A percentile compares a stretch with the other conserved stretches of the same genome.
Evolutionary conservation across 2,888 invertebrate genomes (phyloP).

Genomic region (Sinotaia quadrata): DNA sequence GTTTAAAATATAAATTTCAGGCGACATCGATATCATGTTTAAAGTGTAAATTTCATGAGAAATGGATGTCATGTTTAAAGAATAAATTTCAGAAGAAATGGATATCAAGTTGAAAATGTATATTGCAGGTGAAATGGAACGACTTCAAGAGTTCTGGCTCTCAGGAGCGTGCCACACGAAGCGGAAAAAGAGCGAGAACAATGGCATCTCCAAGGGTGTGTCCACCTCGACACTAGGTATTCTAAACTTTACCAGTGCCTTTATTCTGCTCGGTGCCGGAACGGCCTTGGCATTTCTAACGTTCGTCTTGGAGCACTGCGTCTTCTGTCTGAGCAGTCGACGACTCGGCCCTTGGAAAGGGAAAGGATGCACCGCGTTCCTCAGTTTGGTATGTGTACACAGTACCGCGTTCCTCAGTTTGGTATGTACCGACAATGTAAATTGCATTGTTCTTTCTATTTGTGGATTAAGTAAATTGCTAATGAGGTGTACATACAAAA

Average conservation of each 20-base stretch:
- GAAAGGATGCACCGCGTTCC: conserved; percentile 92
- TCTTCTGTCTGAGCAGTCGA: conserved; percentile 84
- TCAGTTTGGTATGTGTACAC: conserved; percentile 85
- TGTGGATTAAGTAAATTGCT: too few species aligned
- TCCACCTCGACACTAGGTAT: conserved; percentile 76
- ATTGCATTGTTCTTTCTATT: too few species aligned
- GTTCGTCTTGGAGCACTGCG: conserved; percentile 91
- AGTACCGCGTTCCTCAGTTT: background rate
- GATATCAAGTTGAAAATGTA: too few species aligned
- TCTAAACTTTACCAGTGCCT: conserved; percentile 95
- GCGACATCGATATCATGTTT: too few species aligned
- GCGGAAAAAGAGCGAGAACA: conserved; percentile 76
- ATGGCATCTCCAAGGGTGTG: conserved; percentile 75
- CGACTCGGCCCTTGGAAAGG: conserved; percentile 76
- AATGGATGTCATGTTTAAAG: too few species aligned
- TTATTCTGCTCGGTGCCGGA: conserved; percentile 94
- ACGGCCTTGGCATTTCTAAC: conserved; percentile 90
- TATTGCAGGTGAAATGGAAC: conserved; percentile 87
- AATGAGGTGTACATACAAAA: too few species aligned
- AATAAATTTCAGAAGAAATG: too few species aligned
- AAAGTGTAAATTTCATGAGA: too few species aligned
- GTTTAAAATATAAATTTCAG: too few species aligned
- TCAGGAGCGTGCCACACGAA: conserved; percentile 93
- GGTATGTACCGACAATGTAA: too few species aligned
- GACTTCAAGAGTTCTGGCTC: conserved; percentile 93